A percentile compares a stretch with the other conserved stretches of the same genome.
Evolutionary conservation across 2,888 invertebrate species (phyloP).

Genomic region (Scaptomyza flava): DNA sequence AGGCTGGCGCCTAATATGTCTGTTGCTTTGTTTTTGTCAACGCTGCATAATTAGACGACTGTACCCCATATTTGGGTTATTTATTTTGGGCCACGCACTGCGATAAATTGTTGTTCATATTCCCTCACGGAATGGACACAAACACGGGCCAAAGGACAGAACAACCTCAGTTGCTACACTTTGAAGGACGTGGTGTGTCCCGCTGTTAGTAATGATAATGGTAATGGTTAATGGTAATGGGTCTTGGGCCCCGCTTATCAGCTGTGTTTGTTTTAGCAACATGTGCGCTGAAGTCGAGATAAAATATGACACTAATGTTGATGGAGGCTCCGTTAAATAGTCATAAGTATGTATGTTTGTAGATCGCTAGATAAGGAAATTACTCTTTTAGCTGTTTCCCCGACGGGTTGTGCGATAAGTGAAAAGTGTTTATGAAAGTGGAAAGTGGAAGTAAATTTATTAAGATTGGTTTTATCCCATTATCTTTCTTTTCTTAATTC

Average conservation of each 20-base stretch:
- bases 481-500: background rate
- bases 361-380: constrained; percentile 40
- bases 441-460: background rate
- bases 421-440: background rate
- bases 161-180: constrained; percentile 23
- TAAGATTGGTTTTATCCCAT: background rate
- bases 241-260: constrained; percentile 34
- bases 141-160: constrained; percentile 23
- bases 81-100: constrained; percentile 61
- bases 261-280: constrained; percentile 40
- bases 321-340: background rate
- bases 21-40: constrained; percentile 62
- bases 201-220: constrained; percentile 26
- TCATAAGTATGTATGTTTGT: constrained; percentile 22
- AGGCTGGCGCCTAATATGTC: constrained; percentile 57
- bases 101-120: constrained; percentile 32
- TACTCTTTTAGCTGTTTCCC: constrained; percentile 3
- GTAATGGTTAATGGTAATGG: constrained; percentile 46
- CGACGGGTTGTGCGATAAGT: constrained; percentile 3
- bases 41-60: constrained; percentile 72
- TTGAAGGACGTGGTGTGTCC: constrained; percentile 26
- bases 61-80: constrained; percentile 57
- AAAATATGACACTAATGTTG: constrained; percentile 39
- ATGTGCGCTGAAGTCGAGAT: constrained; percentile 37
- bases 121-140: constrained; percentile 8